phyloP scores from a whole-genome alignment of 2,113 vertebrate species.

The Pelvicachromis taeniatus region DNA sequence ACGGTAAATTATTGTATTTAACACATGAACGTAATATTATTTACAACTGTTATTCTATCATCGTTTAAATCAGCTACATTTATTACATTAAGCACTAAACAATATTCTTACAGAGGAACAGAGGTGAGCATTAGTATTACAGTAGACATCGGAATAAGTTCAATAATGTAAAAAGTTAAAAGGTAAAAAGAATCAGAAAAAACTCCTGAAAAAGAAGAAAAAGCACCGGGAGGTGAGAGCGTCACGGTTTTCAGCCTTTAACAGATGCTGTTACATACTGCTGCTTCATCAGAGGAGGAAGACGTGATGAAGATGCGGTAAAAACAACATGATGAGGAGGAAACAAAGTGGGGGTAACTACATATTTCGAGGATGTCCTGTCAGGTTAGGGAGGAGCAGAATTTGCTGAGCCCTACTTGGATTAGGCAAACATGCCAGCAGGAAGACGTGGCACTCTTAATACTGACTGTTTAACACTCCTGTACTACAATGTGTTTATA shows the following conservation, averaged over 20 bases:
- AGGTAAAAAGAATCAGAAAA: too few relatives aligned
- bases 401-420: background rate
- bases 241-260: background rate
- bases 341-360: background rate
- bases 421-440: background rate
- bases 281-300: background rate
- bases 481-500: background rate
- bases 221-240: too few relatives aligned
- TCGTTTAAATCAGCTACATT: background rate
- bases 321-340: background rate
- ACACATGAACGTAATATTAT: background rate
- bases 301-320: background rate
- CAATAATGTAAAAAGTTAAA: too few relatives aligned
- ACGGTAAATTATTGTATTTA: background rate
- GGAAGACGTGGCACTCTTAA: background rate
- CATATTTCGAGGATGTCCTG: background rate
- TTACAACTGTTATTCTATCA: background rate
- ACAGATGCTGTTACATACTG: background rate
- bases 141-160: too few relatives aligned
- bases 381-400: accelerated
- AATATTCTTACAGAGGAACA: too few relatives aligned
- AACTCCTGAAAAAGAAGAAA: too few relatives aligned
- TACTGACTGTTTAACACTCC: background rate
- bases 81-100: accelerated
- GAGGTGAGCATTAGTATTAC: too few relatives aligned